Base-by-base conservation (phyloP, 2,113 vertebrate species). In the Ceratotherium simum region DNA sequence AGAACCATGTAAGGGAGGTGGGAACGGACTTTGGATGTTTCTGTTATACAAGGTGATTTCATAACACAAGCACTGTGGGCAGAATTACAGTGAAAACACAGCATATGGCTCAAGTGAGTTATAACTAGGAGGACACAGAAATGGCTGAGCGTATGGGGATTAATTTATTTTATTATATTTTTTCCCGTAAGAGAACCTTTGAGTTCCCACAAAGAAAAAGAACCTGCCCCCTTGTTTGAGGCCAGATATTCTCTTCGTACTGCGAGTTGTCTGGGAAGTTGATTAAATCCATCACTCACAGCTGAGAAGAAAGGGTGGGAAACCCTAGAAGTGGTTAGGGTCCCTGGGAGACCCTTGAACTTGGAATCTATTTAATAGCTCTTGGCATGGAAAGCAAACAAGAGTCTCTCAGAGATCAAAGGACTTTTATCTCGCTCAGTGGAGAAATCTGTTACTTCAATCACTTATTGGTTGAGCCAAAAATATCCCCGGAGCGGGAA, bases 311-410 rank as follows among this genome's bases (percentile, higher is more conserved):
- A 98, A 98, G 97, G 69, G 95, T 98, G 97, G 93, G 98, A 98
- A 94, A 96, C 97, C 94, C 90, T 42, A 96, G 95, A 80, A 97
- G 89, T 82, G 89, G 84, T 51, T 86, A 88, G 95, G 85, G 98
- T 96, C 96, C 96, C 39, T 69, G 96, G 97, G 98, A 98, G 98
- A 93, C 97, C 96, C 98, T 98, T 98, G 96, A 98, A 99, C 98
- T 97, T 94, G 36, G 97, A 97, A 97, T 97, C 96, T 91, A 69
- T 97, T 98, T 96, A 98, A 97, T 98, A 91, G 97, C 95, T 67
- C 96, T 98, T 98, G 97, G 97, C 98, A 96, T 70, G 29, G 90
- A 96, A 97, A 97, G 94, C 98, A 97, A 94, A 97, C 94, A 82
- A 93, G 96, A 80, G 89, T 90, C 92, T 97, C 97, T 95, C 76